A percentile compares a stretch with the other conserved stretches of the same genome.
These are phyloP conservation scores for Pegoplata infirma DNA, from an alignment of 2,888 invertebrate genomes.

Conservation along the genomic window DNA sequence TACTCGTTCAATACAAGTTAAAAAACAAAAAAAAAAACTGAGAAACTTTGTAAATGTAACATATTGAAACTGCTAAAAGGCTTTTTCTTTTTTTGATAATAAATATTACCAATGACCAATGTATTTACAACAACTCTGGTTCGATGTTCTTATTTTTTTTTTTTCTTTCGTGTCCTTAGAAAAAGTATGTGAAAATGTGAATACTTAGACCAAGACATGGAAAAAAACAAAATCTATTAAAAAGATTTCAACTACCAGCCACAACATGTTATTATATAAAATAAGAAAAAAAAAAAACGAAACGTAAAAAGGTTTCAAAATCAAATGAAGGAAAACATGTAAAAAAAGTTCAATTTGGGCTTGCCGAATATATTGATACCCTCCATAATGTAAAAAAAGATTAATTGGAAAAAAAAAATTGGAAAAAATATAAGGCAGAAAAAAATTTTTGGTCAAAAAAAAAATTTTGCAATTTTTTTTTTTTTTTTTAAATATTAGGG, in stretches of 20 bases:
- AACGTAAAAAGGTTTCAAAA: not conserved
- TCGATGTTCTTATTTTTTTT: not conserved
- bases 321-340: not conserved
- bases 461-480: no score
- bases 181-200: no score
- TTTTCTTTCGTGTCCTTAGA: not conserved
- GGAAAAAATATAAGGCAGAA: no score
- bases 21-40: not conserved
- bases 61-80: constrained; percentile 23
- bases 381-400: no score
- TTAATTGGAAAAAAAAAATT: no score
- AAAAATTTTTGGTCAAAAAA: no score
- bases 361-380: no score
- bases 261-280: not conserved
- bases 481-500: no score
- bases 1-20: not conserved
- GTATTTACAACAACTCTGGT: not conserved
- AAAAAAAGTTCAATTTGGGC: no score
- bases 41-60: constrained; percentile 4
- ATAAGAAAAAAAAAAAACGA: not conserved
- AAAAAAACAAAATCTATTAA: not conserved
- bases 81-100: not conserved
- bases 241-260: not conserved
- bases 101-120: not conserved
- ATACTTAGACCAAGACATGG: not conserved